Evolutionary conservation across 1,140 invertebrate genomes (phyloP).

Genomic region (Drosophila lacteicornis): DNA sequence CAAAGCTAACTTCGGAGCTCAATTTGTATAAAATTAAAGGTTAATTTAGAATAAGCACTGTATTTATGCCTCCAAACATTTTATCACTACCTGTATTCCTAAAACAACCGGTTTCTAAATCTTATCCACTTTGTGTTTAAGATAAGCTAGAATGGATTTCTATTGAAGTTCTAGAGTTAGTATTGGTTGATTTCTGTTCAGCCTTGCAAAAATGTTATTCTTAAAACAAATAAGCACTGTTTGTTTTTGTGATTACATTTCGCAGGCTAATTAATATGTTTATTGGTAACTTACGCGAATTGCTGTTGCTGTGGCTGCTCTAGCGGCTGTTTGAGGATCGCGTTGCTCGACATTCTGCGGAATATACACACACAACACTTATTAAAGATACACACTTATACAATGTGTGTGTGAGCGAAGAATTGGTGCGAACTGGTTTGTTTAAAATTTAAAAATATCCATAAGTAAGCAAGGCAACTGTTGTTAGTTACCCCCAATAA

Average conservation of each 20-base stretch:
- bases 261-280: slow-evolving; percentile 43
- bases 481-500: slow-evolving; percentile 14
- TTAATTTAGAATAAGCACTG: too few relatives aligned
- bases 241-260: slow-evolving; percentile 29
- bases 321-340: slow-evolving; percentile 32
- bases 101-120: background rate
- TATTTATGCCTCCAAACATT: too few relatives aligned
- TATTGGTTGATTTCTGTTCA: background rate
- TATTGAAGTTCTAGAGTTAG: too few relatives aligned
- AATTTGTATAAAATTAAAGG: too few relatives aligned
- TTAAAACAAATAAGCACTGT: slow-evolving; percentile 16
- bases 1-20: too few relatives aligned
- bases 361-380: slow-evolving; percentile 24
- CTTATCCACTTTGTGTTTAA: background rate
- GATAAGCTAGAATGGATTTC: too few relatives aligned
- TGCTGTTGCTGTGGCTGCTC: slow-evolving; percentile 64
- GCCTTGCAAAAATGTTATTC: slow-evolving; percentile 1
- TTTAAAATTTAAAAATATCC: slow-evolving; percentile 20
- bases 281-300: slow-evolving; percentile 70
- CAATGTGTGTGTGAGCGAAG: background rate
- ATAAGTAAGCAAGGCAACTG: background rate
- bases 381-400: slow-evolving; percentile 13
- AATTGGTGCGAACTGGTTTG: slow-evolving; percentile 48
- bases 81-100: too few relatives aligned
- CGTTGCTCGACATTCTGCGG: slow-evolving; percentile 53